Evolutionary conservation across 2,888 invertebrate genomes (phyloP).

Genomic region (Blomia tropicalis): DNA sequence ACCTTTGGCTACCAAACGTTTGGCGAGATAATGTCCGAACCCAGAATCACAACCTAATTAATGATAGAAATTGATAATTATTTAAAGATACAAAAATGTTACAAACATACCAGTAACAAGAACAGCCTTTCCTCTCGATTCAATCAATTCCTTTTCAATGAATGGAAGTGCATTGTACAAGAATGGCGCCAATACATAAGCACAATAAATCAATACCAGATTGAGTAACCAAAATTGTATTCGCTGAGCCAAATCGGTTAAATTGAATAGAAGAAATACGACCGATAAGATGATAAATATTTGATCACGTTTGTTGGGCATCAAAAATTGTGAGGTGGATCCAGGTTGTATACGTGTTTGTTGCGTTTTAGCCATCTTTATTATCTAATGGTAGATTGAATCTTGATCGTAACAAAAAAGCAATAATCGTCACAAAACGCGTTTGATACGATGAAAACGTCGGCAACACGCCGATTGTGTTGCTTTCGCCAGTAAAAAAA

Average conservation of each 20-base stretch:
- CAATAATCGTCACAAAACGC: too few relatives aligned
- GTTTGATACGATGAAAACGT: too few relatives aligned
- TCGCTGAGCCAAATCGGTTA: background rate
- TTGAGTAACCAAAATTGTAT: background rate
- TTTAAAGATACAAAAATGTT: background rate
- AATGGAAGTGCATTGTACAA: constrained; percentile 22
- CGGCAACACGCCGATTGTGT: too few relatives aligned
- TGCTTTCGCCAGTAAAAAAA: too few relatives aligned
- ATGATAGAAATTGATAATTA: constrained; percentile 1
- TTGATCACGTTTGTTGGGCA: background rate
- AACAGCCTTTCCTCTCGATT: constrained; percentile 31
- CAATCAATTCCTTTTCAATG: constrained; percentile 18
- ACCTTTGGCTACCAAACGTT: constrained; percentile 33
- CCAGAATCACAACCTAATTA: constrained; percentile 34
- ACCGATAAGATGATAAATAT: background rate
- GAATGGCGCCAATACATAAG: constrained; percentile 18
- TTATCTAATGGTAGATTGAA: too few relatives aligned
- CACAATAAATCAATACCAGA: background rate
- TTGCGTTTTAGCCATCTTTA: too few relatives aligned
- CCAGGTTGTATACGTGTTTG: too few relatives aligned
- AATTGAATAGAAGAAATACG: background rate
- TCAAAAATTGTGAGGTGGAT: too few relatives aligned
- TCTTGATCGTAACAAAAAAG: too few relatives aligned
- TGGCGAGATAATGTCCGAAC: constrained; percentile 35
- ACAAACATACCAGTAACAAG: constrained; percentile 32